Conservation (phyloP, 2,888 invertebrate species). For the Melangyna quadrimaculata region DNA sequence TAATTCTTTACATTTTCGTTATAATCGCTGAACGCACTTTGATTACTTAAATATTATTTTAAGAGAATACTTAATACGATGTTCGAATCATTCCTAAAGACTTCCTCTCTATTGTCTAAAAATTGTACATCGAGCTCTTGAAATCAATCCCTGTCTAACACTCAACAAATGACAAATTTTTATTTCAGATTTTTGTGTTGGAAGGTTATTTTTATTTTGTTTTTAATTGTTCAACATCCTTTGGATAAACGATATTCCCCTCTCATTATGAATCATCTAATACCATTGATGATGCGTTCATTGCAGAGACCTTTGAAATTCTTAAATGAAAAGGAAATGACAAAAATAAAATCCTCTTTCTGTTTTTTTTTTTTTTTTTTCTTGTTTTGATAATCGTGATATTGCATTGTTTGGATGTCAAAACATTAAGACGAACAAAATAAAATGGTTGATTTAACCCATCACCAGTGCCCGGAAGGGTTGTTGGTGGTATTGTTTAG, state of each 20-base stretch:
- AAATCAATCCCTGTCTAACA: constrained; percentile 59
- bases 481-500: constrained; percentile 37
- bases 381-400: constrained; percentile 57
- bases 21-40: constrained; percentile 18
- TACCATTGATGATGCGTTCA: constrained; percentile 50
- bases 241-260: constrained; percentile 54
- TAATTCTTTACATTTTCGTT: not conserved
- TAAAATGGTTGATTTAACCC: constrained; percentile 66
- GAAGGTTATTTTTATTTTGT: constrained; percentile 4
- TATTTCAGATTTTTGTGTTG: constrained; percentile 33
- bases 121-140: constrained; percentile 39
- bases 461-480: constrained; percentile 42
- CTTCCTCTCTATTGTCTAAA: constrained; percentile 58
- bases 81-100: constrained; percentile 9
- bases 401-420: constrained; percentile 58
- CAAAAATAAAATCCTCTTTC: constrained; percentile 31
- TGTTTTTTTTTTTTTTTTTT: not conserved
- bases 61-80: not conserved
- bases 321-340: constrained; percentile 29
- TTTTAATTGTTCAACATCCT: constrained; percentile 66
- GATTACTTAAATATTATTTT: constrained; percentile 22
- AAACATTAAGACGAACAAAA: constrained; percentile 46
- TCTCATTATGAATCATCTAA: constrained; percentile 29
- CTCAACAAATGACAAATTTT: constrained; percentile 67
- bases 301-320: constrained; percentile 48